Evolutionary conservation across 2,113 vertebrate species (phyloP), one percentile per base, ranked within the genome.

Genomic region (Hemiprocne comata): DNA sequence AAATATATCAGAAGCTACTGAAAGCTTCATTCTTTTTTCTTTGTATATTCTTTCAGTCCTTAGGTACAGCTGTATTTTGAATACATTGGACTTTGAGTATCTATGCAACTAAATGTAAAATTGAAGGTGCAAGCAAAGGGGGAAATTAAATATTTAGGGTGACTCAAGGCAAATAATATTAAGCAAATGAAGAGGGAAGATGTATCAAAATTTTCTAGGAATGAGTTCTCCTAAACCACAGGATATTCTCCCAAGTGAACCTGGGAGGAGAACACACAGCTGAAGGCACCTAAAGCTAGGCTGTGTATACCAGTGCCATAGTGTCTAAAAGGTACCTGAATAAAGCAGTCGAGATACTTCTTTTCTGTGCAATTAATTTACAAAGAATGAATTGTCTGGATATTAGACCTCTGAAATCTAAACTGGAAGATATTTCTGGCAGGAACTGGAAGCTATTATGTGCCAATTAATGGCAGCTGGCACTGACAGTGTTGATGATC

Each of bases 181-280:
- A 74, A 62, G 25, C n/a, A 75, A 87, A 78, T 61, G 13, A 78
- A 71, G 23, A 82, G 24, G 10, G 3, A 78, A 94, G 48, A 46
- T 53, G 53, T 72, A 61, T 34, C 0, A 84, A 76, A 42, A 44
- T 54, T 93, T 80, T 80, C 25, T 57, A n/a, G 33, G 26, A 54
- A 3, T 13, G 28, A 48, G 33, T 46, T 89, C n/a, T 87, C 13
- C 28, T 61, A 81, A 86, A 89, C 65, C 15, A 34, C 23, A 58
- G 46, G 62, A 67, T 77, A 77, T 65, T 89, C 55, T 84, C 15
- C 24, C 24, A 71, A 14, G 28, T 53, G 25, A 76, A 48, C 6
- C 4, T 73, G 13, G 6, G 54, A 76, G 40, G 21, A 31, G 17
- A 79, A 42, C 6, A 50, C 0, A 0, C 19, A 67, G 17, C 36